Conservation (phyloP, 2,113 vertebrate species). For the Poecile atricapillus region DNA sequence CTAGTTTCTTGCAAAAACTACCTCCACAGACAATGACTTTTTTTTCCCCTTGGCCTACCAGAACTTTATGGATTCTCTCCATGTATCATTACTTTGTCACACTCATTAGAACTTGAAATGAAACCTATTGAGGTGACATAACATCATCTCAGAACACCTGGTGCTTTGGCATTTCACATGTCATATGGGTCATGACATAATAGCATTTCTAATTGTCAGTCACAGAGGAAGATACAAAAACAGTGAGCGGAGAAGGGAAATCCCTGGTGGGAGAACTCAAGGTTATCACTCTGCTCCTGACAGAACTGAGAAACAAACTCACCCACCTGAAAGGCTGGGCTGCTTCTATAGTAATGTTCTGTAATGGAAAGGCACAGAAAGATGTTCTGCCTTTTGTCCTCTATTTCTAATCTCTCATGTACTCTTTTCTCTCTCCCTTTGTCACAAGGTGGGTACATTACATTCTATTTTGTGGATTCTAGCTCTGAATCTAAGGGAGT, state of each 20-base stretch:
- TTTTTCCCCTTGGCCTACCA: background rate
- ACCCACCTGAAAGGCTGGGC: background rate
- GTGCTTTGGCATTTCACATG: conserved; percentile 50
- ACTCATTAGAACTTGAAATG: conserved; percentile 62
- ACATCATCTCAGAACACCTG: conserved; percentile 39
- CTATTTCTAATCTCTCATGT: background rate
- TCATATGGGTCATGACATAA: conserved; percentile 33
- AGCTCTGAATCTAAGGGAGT: background rate
- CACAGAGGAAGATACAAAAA: background rate
- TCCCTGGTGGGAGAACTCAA: background rate
- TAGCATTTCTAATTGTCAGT: conserved; percentile 55
- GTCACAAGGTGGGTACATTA: background rate
- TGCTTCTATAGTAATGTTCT: background rate
- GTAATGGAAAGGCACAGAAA: background rate
- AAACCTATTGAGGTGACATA: conserved; percentile 55
- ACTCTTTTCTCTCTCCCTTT: background rate
- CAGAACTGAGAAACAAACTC: background rate
- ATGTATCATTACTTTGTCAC: conserved; percentile 45
- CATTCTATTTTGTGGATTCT: background rate
- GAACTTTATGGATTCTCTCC: conserved; percentile 10
- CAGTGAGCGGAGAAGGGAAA: background rate
- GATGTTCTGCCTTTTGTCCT: conserved; percentile 26
- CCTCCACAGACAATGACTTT: background rate
- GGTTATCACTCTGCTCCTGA: background rate
- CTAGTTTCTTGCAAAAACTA: background rate